Percentiles rank a stretch among this genome's conserved stretches.
Conservation (phyloP, 2,888 invertebrate genomes). For the Gasteruption jaculator region DNA sequence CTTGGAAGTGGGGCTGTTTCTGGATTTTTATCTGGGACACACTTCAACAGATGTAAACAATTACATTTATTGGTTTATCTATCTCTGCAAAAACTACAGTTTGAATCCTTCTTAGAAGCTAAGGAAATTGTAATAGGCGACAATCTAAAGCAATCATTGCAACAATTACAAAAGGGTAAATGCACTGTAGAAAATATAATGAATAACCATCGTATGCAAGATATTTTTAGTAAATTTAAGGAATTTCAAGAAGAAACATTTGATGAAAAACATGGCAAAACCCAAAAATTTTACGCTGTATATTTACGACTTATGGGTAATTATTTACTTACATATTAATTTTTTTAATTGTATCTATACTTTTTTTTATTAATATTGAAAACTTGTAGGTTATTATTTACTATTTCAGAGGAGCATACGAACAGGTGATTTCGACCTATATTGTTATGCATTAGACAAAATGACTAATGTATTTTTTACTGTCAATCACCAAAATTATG, state of each 20-base stretch:
- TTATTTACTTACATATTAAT: not conserved
- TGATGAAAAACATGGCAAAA: no score
- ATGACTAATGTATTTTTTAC: conserved; percentile 36
- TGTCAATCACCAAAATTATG: conserved; percentile 39
- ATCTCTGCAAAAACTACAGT: conserved; percentile 29
- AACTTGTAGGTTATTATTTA: conserved; percentile 27
- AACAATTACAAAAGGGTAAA: not conserved
- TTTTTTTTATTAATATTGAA: not conserved
- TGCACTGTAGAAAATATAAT: not conserved
- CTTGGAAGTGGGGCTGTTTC: not conserved
- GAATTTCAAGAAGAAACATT: no score
- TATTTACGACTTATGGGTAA: no score
- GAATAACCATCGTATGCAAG: no score
- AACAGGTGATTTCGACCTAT: conserved; percentile 30
- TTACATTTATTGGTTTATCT: conserved; percentile 1
- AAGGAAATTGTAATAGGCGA: conserved; percentile 10
- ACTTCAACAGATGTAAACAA: not conserved
- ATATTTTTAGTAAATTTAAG: no score
- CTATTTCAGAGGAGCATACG: conserved; percentile 30
- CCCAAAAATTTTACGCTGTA: no score
- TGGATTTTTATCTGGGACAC: conserved; percentile 1
- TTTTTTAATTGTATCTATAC: not conserved
- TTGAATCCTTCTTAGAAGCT: conserved; percentile 17
- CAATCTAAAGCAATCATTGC: conserved; percentile 7
- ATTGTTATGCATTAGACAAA: conserved; percentile 27